Conservation (phyloP, 2,797 vertebrate species). For the Stomatorhinus walkeri region DNA sequence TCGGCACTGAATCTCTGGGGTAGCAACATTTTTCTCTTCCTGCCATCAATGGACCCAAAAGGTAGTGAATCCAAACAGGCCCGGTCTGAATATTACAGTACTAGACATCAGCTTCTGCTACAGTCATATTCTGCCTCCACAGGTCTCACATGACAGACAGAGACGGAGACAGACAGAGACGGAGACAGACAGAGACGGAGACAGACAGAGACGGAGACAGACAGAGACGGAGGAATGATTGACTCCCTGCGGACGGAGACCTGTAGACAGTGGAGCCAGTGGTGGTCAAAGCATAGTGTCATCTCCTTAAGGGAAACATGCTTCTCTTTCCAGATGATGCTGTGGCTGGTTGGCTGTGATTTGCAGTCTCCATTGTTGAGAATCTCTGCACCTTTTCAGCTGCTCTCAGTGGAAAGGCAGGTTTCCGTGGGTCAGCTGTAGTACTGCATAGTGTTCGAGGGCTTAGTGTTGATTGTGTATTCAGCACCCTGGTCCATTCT, state of each 20-base stretch:
- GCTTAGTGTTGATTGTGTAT: neutral
- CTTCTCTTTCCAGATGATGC: neutral
- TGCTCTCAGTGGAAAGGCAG: neutral
- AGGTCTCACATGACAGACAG: neutral
- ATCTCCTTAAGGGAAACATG: neutral
- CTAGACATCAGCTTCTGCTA: neutral
- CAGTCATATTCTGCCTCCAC: neutral
- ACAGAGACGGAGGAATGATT: too few relatives aligned
- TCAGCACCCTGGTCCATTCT: neutral
- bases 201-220: too few relatives aligned
- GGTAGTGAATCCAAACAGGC: neutral
- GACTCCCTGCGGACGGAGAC: too few relatives aligned
- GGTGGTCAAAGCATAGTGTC: neutral
- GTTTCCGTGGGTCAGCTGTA: neutral
- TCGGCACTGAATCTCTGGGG: neutral
- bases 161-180: too few relatives aligned
- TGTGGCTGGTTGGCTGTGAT: neutral
- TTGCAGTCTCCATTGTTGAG: neutral
- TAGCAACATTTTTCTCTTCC: neutral
- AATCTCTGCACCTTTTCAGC: neutral
- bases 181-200: too few relatives aligned
- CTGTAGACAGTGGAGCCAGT: neutral
- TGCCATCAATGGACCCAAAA: neutral
- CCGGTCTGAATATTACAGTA: neutral
- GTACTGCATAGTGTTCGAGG: neutral